Conservation (phyloP, 2,797 vertebrate species). For the Poeciliopsis presidionis region DNA sequence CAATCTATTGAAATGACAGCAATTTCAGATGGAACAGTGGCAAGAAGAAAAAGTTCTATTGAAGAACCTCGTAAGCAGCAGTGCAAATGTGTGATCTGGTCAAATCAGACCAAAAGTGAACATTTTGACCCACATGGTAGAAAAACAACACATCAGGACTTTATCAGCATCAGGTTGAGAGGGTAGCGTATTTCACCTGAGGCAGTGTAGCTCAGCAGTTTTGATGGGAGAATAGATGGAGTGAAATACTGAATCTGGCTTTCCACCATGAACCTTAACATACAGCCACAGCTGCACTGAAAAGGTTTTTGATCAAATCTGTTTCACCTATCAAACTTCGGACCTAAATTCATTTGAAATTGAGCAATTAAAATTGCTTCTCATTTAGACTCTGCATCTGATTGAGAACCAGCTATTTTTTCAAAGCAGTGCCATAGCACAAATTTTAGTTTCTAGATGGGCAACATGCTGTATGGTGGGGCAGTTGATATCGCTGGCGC, state of each 20-base stretch:
- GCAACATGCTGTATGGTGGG: background rate
- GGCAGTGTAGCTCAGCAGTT: background rate
- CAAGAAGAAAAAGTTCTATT: background rate
- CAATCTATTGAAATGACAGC: background rate
- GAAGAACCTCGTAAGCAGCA: background rate
- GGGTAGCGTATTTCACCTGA: background rate
- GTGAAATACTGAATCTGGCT: background rate
- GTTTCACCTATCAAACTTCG: background rate
- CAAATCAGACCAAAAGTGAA: background rate
- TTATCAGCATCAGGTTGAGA: background rate
- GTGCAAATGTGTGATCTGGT: background rate
- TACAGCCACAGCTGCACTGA: background rate
- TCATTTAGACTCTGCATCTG: background rate
- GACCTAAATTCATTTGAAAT: background rate
- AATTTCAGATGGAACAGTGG: background rate
- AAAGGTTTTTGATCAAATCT: background rate
- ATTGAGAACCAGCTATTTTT: background rate
- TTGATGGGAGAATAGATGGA: background rate
- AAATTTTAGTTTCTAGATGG: background rate
- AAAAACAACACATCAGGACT: background rate
- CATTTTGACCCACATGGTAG: background rate
- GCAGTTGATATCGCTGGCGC: background rate
- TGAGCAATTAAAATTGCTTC: background rate
- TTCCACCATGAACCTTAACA: background rate
- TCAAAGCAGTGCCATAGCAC: background rate